Conservation (phyloP, 1,140 invertebrate species). For the Caligus rogercresseyi region DNA sequence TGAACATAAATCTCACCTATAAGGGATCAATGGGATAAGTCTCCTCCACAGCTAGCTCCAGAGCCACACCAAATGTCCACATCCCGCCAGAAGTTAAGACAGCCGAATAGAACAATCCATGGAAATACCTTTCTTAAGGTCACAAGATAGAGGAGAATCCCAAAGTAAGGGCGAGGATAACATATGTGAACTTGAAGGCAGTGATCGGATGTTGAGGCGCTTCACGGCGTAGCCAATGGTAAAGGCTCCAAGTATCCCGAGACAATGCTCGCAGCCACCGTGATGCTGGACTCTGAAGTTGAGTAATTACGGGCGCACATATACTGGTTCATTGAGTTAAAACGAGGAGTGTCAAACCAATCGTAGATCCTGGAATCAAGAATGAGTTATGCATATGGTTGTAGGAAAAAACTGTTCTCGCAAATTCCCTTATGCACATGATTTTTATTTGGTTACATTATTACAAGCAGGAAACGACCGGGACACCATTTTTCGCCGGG, state of each 20-base stretch:
- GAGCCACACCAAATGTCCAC: not conserved
- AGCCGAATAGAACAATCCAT: not conserved
- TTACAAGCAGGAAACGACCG: too few species aligned
- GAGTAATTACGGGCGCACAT: not conserved
- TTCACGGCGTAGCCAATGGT: not conserved
- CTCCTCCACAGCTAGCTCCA: not conserved
- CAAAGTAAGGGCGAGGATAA: not conserved
- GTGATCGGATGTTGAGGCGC: not conserved
- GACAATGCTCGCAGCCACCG: not conserved
- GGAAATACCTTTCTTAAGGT: not conserved
- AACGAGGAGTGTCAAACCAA: not conserved
- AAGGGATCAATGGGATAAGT: not conserved
- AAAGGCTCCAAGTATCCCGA: not conserved
- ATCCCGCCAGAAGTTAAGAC: not conserved
- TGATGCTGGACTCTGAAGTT: not conserved
- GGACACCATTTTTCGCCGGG: too few species aligned
- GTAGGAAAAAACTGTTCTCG: too few species aligned
- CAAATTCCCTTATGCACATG: too few species aligned
- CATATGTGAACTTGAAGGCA: not conserved
- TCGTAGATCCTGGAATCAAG: not conserved
- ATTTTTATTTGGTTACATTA: too few species aligned
- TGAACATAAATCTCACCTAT: not conserved
- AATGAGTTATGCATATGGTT: too few species aligned
- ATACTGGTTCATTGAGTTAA: not conserved
- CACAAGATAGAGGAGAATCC: not conserved